Conservation (phyloP, 2,888 invertebrate species). For the Halictus ligatus region DNA sequence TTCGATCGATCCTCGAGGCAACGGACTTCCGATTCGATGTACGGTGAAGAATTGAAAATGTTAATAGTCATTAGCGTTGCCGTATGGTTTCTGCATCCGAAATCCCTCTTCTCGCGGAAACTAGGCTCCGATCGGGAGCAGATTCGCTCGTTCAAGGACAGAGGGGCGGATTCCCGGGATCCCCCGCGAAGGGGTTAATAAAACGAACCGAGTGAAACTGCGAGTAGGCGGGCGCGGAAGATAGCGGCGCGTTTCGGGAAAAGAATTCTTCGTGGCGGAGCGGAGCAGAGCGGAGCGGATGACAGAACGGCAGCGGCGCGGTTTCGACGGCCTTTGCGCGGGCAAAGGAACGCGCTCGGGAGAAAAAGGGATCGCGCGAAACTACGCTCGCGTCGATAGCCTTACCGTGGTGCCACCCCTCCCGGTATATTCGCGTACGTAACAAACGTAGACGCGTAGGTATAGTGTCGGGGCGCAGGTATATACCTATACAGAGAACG, state of each 20-base stretch:
- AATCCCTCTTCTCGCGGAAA: not conserved
- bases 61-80: too few relatives aligned
- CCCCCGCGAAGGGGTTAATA: not conserved
- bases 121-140: not conserved
- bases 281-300: not conserved
- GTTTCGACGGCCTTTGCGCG: not conserved
- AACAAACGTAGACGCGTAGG: slow-evolving; percentile 50
- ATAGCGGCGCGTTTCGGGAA: not conserved
- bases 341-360: not conserved
- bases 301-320: not conserved
- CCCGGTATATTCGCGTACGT: slow-evolving; percentile 44
- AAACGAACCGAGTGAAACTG: not conserved
- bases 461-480: slow-evolving; percentile 41
- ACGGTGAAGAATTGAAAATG: not conserved
- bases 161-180: not conserved
- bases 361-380: slow-evolving; percentile 55
- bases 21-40: not conserved
- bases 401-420: slow-evolving; percentile 48
- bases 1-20: not conserved
- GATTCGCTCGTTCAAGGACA: not conserved
- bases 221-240: not conserved
- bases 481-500: slow-evolving; percentile 35
- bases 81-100: too few relatives aligned
- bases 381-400: slow-evolving; percentile 73
- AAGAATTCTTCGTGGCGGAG: not conserved